Conservation (phyloP, 2,888 invertebrate genomes). For the Yponomeuta cagnagella region DNA sequence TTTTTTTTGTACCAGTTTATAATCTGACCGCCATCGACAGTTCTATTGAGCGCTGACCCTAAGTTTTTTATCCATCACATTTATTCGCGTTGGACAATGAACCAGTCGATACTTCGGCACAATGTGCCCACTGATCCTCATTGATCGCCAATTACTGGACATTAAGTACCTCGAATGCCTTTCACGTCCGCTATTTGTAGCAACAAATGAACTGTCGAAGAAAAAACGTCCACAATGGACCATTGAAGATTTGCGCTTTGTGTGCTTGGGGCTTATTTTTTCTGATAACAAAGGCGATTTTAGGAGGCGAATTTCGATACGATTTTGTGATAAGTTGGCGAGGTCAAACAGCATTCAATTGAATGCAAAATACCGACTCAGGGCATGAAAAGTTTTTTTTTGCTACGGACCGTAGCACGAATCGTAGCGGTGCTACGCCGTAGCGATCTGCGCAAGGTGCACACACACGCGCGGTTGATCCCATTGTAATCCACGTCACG, state of each 20-base stretch:
- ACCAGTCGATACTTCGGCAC: slow-evolving; percentile 62
- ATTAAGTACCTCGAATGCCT: slow-evolving; percentile 74
- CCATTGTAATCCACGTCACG: slow-evolving; percentile 65
- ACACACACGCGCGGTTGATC: slow-evolving; percentile 57
- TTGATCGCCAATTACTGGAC: slow-evolving; percentile 76
- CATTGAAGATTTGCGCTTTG: slow-evolving; percentile 59
- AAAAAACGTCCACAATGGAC: slow-evolving; percentile 54
- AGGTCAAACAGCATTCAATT: slow-evolving; percentile 37
- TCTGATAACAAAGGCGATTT: slow-evolving; percentile 42
- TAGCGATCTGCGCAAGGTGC: slow-evolving; percentile 42
- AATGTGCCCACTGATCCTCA: slow-evolving; percentile 76
- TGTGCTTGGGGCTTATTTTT: slow-evolving; percentile 52
- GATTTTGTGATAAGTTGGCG: slow-evolving; percentile 30
- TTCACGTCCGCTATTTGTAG: slow-evolving; percentile 71
- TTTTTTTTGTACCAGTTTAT: slow-evolving; percentile 18
- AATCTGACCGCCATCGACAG: slow-evolving; percentile 57
- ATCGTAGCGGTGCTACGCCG: slow-evolving; percentile 2
- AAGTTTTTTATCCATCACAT: slow-evolving; percentile 55
- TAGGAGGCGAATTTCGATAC: slow-evolving; percentile 42
- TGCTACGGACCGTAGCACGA: background rate
- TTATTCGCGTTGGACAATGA: slow-evolving; percentile 49
- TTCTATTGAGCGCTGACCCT: slow-evolving; percentile 50
- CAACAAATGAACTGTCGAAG: slow-evolving; percentile 68
- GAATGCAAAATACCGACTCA: background rate
- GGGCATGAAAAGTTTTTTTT: background rate